Evolutionary conservation across 2,888 invertebrate species (phyloP).

Genomic region (Hyposoter dolosus): DNA sequence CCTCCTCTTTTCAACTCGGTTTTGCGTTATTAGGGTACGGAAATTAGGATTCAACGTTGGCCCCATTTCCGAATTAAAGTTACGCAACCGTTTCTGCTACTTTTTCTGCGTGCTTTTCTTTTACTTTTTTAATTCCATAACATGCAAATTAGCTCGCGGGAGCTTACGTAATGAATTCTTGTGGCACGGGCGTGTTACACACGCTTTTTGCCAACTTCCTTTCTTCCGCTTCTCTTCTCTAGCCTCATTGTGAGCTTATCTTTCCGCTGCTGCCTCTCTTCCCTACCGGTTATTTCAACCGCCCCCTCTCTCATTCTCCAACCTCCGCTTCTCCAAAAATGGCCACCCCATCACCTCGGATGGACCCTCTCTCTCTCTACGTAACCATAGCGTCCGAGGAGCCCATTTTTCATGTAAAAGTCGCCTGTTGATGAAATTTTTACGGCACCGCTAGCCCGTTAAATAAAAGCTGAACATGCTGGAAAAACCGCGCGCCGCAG

Average conservation of each 20-base stretch:
- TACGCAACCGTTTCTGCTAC: conserved; percentile 70
- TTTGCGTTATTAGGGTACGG: conserved; percentile 65
- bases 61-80: conserved; percentile 74
- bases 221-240: conserved; percentile 20
- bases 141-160: conserved; percentile 76
- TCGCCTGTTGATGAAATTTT: conserved; percentile 77
- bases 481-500: conserved; percentile 49
- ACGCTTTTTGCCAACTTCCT: conserved; percentile 66
- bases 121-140: conserved; percentile 76
- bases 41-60: conserved; percentile 77
- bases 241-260: conserved; percentile 26
- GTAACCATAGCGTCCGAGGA: conserved; percentile 49
- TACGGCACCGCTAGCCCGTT: conserved; percentile 66
- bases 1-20: conserved; percentile 30
- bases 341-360: conserved; percentile 34
- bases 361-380: conserved; percentile 40
- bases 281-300: conserved; percentile 35
- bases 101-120: not conserved
- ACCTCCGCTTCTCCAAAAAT: conserved; percentile 34
- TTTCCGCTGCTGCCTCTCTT: conserved; percentile 30
- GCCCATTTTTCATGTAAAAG: conserved; percentile 69
- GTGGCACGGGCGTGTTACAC: conserved; percentile 72
- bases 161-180: conserved; percentile 78
- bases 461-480: conserved; percentile 69
- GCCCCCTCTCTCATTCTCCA: not conserved